Evolutionary conservation across 2,113 vertebrate species (phyloP), one percentile per base, ranked within the genome.

Genomic region (Petrocephalus zakoni): DNA sequence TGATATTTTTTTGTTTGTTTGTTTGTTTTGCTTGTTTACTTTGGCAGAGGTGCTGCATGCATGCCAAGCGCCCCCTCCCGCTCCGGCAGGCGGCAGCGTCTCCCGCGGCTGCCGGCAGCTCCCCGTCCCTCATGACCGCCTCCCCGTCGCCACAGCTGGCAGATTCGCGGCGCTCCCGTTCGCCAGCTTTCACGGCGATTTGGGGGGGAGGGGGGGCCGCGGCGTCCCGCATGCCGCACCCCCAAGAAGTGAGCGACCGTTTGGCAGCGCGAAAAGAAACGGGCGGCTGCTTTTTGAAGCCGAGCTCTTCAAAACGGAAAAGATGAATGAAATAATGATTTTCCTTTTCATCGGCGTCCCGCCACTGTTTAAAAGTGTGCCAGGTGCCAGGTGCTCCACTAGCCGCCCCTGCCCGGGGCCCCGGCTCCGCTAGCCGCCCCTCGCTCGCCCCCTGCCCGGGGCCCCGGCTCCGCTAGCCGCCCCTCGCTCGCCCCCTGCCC

Each of bases 241-340:
- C n/a, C n/a, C n/a, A n/a, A n/a, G n/a, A n/a, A n/a, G n/a, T n/a
- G n/a, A n/a, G n/a, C n/a, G n/a, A n/a, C n/a, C n/a, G 94, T 95
- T 96, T 95, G 94, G 93, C 93, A 92, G 92, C 92, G 92, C 92
- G 94, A 42, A 42, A 42, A 94, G 95, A 95, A 95, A 93, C 94
- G 90, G 93, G 92, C 92, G 94, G 96, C 95, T 95, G 95, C 95
- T 94, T 94, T 29, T 94, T 95, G 94, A 95, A 96, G 95, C 95
- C 95, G 94, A 96, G 95, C 94, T 95, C 93, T 94, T 93, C 92
- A 93, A 95, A 95, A 86, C 42, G 13, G 22, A 46, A 83, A 86
- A 52, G 10, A 68, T 68, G 61, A 68, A 68, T 68, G 61, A 68
- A 68, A 29, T 29, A 29, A 68, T 13, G 61, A 68, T 11, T 10